phyloP scores from a whole-genome alignment of 1,140 invertebrate species.

The Heliconius hermathena region DNA sequence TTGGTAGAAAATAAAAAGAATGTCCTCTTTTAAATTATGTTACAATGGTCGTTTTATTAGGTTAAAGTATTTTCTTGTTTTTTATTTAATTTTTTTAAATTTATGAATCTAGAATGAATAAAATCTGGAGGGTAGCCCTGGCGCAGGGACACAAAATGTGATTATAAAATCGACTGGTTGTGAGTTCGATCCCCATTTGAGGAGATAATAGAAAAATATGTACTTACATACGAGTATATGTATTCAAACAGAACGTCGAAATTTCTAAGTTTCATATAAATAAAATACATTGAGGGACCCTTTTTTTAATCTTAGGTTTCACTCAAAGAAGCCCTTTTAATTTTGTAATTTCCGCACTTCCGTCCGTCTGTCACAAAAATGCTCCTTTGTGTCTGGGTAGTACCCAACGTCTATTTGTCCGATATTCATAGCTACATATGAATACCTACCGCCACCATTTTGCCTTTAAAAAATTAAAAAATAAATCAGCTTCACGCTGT shows the following conservation, averaged over 20 bases:
- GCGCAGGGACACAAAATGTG: no score
- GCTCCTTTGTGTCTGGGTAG: slow-evolving; percentile 24
- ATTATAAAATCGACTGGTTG: no score
- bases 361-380: slow-evolving; percentile 35
- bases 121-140: no score
- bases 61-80: background rate
- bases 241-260: no score
- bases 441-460: no score
- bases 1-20: slow-evolving; percentile 25
- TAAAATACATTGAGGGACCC: background rate
- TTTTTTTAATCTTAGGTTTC: slow-evolving; percentile 21
- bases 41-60: background rate
- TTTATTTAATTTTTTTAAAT: background rate
- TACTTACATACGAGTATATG: no score
- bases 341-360: slow-evolving; percentile 37
- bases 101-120: no score
- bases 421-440: background rate
- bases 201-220: no score
- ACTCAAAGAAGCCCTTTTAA: slow-evolving; percentile 37
- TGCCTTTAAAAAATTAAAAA: background rate
- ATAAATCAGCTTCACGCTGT: no score
- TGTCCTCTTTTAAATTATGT: background rate
- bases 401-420: slow-evolving; percentile 4
- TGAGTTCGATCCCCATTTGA: no score
- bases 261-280: background rate